Conservation (phyloP, 2,888 invertebrate genomes). For the Sisyra nigra region DNA sequence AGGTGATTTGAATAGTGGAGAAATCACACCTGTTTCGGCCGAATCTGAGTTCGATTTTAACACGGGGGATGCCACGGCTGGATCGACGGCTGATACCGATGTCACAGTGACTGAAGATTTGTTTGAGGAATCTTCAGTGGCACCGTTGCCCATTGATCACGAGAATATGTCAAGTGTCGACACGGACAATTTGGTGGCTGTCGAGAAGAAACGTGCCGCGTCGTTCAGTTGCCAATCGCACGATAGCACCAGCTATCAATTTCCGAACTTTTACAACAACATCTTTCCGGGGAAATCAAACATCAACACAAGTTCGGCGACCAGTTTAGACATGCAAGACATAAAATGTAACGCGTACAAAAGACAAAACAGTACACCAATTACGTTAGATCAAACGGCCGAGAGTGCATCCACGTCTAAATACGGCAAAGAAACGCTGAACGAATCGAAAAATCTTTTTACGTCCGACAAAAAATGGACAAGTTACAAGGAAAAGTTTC, state of each 20-base stretch:
- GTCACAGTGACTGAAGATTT: conserved; percentile 31
- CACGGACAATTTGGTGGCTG: too few species aligned
- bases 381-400: neutral
- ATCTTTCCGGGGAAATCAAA: conserved; percentile 39
- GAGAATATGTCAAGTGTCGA: neutral
- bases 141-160: conserved; percentile 5
- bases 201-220: too few species aligned
- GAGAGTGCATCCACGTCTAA: neutral
- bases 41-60: conserved; percentile 46
- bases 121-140: conserved; percentile 14
- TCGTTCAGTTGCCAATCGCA: too few species aligned
- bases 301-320: conserved; percentile 44
- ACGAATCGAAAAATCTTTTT: conserved; percentile 13
- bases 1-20: conserved; percentile 31
- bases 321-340: conserved; percentile 23
- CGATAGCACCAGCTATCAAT: too few species aligned
- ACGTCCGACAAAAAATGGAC: conserved; percentile 19
- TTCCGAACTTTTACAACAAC: too few species aligned
- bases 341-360: conserved; percentile 12
- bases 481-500: conserved; percentile 23
- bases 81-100: conserved; percentile 42
- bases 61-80: conserved; percentile 50
- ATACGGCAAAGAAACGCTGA: neutral
- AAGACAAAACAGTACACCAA: conserved; percentile 2
- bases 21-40: conserved; percentile 51